A percentile compares a stretch with the other conserved stretches of the same genome.
These are phyloP conservation scores for Drosophila punjabiensis DNA, from an alignment of 1,140 invertebrate genomes.

Conservation along the genomic window DNA sequence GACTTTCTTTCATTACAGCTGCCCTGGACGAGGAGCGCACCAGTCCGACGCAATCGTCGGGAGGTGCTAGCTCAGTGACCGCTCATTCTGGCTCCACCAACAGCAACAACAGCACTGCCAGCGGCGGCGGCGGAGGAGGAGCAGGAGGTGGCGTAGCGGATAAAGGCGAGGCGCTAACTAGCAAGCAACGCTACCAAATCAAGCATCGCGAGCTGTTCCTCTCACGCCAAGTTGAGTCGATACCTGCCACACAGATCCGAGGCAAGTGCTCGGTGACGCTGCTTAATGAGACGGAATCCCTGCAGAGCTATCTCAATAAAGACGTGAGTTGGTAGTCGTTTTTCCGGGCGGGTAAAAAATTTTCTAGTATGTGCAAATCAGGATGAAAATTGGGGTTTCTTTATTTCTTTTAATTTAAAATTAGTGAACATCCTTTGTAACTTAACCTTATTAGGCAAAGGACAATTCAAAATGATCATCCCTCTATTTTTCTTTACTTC, in stretches of 20 bases:
- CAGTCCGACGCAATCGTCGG: slow-evolving; percentile 81
- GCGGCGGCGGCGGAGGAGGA: slow-evolving; percentile 54
- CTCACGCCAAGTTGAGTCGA: slow-evolving; percentile 98
- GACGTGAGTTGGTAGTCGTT: slow-evolving; percentile 89
- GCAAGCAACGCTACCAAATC: slow-evolving; percentile 96
- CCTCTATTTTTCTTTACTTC: slow-evolving; percentile 78
- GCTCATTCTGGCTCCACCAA: slow-evolving; percentile 57
- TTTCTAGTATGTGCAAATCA: not conserved
- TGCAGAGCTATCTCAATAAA: slow-evolving; percentile 97
- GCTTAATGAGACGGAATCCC: slow-evolving; percentile 98
- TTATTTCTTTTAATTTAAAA: not conserved
- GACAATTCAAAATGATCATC: not conserved
- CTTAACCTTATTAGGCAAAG: not conserved
- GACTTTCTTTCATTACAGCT: slow-evolving; percentile 56
- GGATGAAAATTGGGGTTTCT: not conserved
- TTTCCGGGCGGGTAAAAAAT: not conserved
- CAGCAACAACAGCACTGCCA: slow-evolving; percentile 52
- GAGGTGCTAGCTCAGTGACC: slow-evolving; percentile 75
- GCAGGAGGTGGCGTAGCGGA: slow-evolving; percentile 58
- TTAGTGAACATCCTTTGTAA: not conserved
- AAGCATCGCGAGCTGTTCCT: slow-evolving; percentile 99
- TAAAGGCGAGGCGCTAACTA: slow-evolving; percentile 86
- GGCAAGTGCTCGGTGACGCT: slow-evolving; percentile 99
- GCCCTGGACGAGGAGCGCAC: slow-evolving; percentile 86
- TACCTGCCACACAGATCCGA: slow-evolving; percentile 99